Evolutionary conservation across 1,140 invertebrate species (phyloP), one percentile per base, ranked within the genome.

Genomic region (Notospermus geniculatus): DNA sequence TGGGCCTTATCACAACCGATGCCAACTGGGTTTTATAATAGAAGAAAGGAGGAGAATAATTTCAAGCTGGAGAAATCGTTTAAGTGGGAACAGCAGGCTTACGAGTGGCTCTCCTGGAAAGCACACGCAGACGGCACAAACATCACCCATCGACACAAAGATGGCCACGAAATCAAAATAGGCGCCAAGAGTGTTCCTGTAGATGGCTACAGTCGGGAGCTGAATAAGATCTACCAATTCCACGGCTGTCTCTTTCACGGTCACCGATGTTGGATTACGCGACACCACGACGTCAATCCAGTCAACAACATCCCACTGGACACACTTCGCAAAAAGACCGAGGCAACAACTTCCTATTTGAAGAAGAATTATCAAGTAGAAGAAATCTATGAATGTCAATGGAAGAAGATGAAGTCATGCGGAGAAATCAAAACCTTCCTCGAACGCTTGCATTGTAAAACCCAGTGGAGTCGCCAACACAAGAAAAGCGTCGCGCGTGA

Each of bases 201-300:
- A 0, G 65, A 66, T 43, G 57, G 65, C 1, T 66, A 30, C 56
- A 32, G 22, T 32, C 30, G 29, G 1, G 23, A 36, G 13, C 57
- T 39, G n/a, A n/a, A n/a, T n/a, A n/a, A n/a, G n/a, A n/a, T n/a
- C n/a, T n/a, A n/a, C n/a, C n/a, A n/a, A n/a, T 65, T 68, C 22
- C 59, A 66, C 1, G 62, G 67, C 4, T 69, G 67, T 57, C 64
- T 60, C 53, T 67, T 46, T 36, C 65, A 67, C 45, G 60, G 62
- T 2, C 62, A 70, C 45, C 19, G 9, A 29, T 55, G 53, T 36
- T 36, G 32, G 32, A 4, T 36, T 15, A 36, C 53, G n/a, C 19
- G 9, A 9, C 5, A n/a, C 2, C 53, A 55, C 53, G 11, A 25
- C 11, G 25, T 29, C 9, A 55, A 55, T 17, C 19, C 28, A 55